Conservation (phyloP, 2,113 vertebrate genomes). For the Nasalis larvatus region DNA sequence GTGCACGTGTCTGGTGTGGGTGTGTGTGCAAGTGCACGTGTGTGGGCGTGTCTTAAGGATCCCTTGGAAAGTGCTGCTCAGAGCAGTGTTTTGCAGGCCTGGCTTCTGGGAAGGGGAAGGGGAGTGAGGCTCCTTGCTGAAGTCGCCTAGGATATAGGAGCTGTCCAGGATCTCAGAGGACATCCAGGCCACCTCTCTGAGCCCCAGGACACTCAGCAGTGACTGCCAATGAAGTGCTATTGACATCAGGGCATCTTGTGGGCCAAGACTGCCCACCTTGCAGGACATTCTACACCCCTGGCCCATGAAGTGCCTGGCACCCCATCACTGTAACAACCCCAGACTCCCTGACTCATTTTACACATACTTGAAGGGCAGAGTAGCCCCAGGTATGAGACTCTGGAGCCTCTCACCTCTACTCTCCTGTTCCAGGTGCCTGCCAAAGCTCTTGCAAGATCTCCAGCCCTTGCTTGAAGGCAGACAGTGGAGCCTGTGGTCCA, state of each 20-base stretch:
- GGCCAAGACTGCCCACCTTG: not conserved
- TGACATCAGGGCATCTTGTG: not conserved
- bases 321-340: not conserved
- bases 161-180: not conserved
- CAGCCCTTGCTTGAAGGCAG: conserved; percentile 90
- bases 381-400: not conserved
- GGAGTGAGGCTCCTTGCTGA: not conserved
- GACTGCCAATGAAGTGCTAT: not conserved
- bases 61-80: not conserved
- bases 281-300: not conserved
- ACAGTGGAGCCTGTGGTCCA: conserved; percentile 86
- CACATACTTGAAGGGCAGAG: not conserved
- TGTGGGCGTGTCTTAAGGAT: not conserved
- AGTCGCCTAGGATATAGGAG: not conserved
- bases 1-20: not conserved
- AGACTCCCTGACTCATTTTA: not conserved
- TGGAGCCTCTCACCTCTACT: not conserved
- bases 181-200: not conserved
- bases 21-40: not conserved
- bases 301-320: not conserved
- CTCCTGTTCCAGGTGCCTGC: conserved; percentile 84
- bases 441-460: conserved; percentile 88
- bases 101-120: not conserved
- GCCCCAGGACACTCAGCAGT: not conserved
- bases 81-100: not conserved